Conservation (phyloP, 30 jellyfish, hydroid and myxozoan genomes). For the Catostylus mosaicus region DNA sequence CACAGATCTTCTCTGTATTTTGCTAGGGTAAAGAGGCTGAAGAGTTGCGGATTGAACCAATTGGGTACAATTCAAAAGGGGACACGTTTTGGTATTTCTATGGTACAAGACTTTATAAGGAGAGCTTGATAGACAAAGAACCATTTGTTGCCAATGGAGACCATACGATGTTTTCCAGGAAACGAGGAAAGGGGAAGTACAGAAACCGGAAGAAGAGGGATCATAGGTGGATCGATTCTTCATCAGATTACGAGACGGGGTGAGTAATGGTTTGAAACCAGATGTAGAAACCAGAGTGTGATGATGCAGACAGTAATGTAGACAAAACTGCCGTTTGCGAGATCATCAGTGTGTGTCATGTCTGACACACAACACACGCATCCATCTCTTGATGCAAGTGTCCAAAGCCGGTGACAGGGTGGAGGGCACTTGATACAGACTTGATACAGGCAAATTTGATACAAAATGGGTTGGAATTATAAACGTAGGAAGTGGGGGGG, state of each 20-base stretch:
- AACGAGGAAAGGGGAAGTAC: neutral
- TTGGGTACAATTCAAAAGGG: constrained; percentile 84
- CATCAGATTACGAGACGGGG: constrained; percentile 60
- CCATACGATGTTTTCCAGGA: constrained; percentile 22
- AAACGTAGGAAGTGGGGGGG: no score
- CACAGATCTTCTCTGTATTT: neutral
- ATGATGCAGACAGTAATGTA: neutral
- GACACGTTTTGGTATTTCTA: constrained; percentile 87
- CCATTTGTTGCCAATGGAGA: constrained; percentile 16
- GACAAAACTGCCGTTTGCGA: neutral
- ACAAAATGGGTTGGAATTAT: no score
- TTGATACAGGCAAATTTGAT: no score
- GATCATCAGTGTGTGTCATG: no score
- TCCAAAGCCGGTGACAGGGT: no score
- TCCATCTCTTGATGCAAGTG: no score
- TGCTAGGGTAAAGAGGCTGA: constrained; percentile 84
- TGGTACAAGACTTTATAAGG: constrained; percentile 91
- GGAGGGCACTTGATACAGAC: no score
- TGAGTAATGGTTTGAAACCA: neutral
- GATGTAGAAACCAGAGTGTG: neutral
- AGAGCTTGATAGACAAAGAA: constrained; percentile 13
- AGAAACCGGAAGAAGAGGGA: constrained; percentile 21
- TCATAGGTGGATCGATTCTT: constrained; percentile 62
- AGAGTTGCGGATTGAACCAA: constrained; percentile 78
- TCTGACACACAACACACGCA: no score